phyloP scores from a whole-genome alignment of 2,888 invertebrate species.

The Xestobium rufovillosum region DNA sequence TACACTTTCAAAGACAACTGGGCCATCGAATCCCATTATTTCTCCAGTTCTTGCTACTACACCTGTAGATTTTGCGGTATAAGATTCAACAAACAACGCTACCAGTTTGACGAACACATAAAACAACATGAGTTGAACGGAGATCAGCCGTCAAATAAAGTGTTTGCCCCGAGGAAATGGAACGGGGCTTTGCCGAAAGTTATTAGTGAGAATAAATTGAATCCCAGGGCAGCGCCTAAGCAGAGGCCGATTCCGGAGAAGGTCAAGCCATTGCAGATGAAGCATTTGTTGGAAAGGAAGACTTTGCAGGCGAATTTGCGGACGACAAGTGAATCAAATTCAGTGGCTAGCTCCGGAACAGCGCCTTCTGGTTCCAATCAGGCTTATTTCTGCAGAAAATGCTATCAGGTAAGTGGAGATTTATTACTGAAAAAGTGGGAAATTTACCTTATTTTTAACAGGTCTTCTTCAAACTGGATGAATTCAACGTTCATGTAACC shows the following conservation, averaged over 20 bases:
- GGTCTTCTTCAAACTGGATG: slow-evolving; percentile 41
- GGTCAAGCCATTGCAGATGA: slow-evolving; percentile 28
- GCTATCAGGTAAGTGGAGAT: slow-evolving; percentile 34
- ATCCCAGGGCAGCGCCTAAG: neutral
- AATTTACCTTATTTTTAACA: too few species aligned
- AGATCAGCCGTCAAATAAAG: slow-evolving; percentile 33
- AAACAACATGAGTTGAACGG: slow-evolving; percentile 32
- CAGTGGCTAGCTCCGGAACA: slow-evolving; percentile 3
- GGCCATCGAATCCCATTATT: slow-evolving; percentile 42
- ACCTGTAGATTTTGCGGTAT: slow-evolving; percentile 40
- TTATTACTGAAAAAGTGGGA: too few species aligned
- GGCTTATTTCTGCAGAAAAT: slow-evolving; percentile 42
- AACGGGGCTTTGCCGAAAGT: slow-evolving; percentile 32
- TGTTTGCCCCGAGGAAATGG: slow-evolving; percentile 35
- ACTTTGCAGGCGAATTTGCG: slow-evolving; percentile 11
- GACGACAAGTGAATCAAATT: slow-evolving; percentile 17
- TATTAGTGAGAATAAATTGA: slow-evolving; percentile 13
- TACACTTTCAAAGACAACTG: slow-evolving; percentile 43
- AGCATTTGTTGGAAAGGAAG: slow-evolving; percentile 22
- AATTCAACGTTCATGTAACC: slow-evolving; percentile 40
- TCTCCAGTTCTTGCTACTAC: slow-evolving; percentile 39
- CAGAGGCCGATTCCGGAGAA: slow-evolving; percentile 15
- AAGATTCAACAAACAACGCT: slow-evolving; percentile 40
- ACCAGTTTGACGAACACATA: slow-evolving; percentile 35
- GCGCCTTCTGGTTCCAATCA: slow-evolving; percentile 30